Base-by-base conservation (phyloP, 1,140 invertebrate species). In the Aphelenchoides besseyi region DNA sequence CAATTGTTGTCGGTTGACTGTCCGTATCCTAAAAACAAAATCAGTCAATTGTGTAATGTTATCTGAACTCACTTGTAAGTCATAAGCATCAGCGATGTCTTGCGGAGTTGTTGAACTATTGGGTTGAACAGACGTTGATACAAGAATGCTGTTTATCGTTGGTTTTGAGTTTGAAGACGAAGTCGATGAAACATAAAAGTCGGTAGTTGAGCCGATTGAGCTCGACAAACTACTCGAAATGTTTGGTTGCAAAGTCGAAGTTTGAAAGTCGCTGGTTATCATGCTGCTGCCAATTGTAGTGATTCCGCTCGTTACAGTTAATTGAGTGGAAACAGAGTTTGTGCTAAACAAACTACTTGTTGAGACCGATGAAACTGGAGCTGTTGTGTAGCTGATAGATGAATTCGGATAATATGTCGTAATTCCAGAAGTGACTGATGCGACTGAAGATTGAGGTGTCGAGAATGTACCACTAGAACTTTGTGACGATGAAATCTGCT, bases 1-100 rank as follows among this genome's bases (percentile, higher is more conserved):
- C 55, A 33, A 59, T 59, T 28, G 55, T 59, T 33, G 55, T 59
- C 18, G 55, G 55, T 8, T 59, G 18, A 28, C 5, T 59, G 55
- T 59, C 55, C 5, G 5, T 59, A 5, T 5, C 5, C 55, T 59
- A 23, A 59, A 59, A 33, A 59, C 5, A 59, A 33, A 8, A 8
- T 59, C 5, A 59, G 5, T 28, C 16, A 33, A 59, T 8, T 48
- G 12, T 23, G 12, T 23, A 23, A 12, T 48, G 41, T 23, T 12
- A 48, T n/a, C n/a, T 48, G 41, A 48, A 23, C 41, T 48, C 55
- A 59, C 18, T 33, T 5, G 5, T 33, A 59, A 5, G 18, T 59
- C 23, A 8, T 5, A 59, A 59, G 32, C 5, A 23, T 5, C 18
- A 8, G 55, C 5, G 5, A 8, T 59, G 5, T 5, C 18, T 59